phyloP scores from a whole-genome alignment of 2,888 invertebrate species.

The Hirtodrosophila cameraria region DNA sequence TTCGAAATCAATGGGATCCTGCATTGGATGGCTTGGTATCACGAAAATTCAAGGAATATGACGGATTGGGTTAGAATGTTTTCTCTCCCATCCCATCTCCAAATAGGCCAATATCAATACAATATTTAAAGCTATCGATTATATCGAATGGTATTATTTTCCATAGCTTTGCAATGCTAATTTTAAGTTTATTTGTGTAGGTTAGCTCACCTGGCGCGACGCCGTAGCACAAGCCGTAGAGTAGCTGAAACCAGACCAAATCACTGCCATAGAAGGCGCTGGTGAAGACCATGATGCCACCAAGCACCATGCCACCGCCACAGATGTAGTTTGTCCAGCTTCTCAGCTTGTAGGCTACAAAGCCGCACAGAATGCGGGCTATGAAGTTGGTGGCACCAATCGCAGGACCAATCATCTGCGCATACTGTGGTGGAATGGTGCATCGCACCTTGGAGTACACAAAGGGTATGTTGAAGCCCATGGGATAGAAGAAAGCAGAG shows the following conservation, averaged over 20 bases:
- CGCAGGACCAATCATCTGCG: conserved; percentile 76
- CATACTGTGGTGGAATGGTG: conserved; percentile 71
- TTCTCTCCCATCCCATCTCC: too few relatives aligned
- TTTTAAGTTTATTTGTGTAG: too few relatives aligned
- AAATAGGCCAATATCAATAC: too few relatives aligned
- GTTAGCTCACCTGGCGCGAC: conserved; percentile 70
- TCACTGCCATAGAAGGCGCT: conserved; percentile 86
- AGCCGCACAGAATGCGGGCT: conserved; percentile 73
- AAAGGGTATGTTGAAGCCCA: conserved; percentile 92
- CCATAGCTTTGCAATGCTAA: too few relatives aligned
- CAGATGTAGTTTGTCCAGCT: conserved; percentile 66
- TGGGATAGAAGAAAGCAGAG: conserved; percentile 88
- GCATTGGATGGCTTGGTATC: too few relatives aligned
- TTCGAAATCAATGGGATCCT: too few relatives aligned
- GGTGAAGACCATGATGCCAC: conserved; percentile 86
- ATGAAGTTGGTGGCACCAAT: conserved; percentile 91
- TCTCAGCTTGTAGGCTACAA: conserved; percentile 67
- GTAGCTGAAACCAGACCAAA: conserved; percentile 72
- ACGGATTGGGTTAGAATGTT: too few relatives aligned
- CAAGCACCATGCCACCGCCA: conserved; percentile 82
- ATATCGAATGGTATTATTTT: too few relatives aligned
- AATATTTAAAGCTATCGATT: too few relatives aligned
- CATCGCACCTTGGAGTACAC: conserved; percentile 87
- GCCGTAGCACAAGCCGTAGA: conserved; percentile 74
- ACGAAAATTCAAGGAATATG: too few relatives aligned